phyloP scores from a whole-genome alignment of 2,888 invertebrate genomes.

The Eurytoma adleriae region DNA sequence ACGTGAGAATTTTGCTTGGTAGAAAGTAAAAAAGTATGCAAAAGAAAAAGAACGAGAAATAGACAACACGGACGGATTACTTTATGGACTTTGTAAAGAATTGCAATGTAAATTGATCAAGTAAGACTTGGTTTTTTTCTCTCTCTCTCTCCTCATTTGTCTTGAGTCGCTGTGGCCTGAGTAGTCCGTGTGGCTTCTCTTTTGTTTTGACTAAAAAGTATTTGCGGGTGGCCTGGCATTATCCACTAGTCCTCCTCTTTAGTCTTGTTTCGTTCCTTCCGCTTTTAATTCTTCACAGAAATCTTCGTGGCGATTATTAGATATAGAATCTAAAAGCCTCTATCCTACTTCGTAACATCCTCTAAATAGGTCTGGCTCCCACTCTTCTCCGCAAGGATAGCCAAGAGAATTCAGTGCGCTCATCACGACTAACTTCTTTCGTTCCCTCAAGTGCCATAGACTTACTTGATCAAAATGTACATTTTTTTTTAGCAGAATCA shows the following conservation, averaged over 20 bases:
- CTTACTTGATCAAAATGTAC: slow-evolving; percentile 76
- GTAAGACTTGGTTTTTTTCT: slow-evolving; percentile 72
- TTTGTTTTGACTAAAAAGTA: not conserved
- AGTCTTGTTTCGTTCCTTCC: slow-evolving; percentile 4
- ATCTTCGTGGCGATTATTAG: slow-evolving; percentile 35
- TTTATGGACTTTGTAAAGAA: slow-evolving; percentile 36
- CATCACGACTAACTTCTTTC: too few species aligned
- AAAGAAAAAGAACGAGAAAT: slow-evolving; percentile 60
- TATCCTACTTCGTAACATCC: slow-evolving; percentile 1
- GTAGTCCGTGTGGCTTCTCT: not conserved
- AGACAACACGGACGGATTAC: slow-evolving; percentile 43
- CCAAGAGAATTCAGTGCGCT: slow-evolving; percentile 6
- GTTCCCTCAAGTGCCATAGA: slow-evolving; percentile 66
- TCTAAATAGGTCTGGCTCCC: slow-evolving; percentile 45
- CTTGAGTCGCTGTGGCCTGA: slow-evolving; percentile 26
- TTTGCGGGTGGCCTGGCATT: not conserved
- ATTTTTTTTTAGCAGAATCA: slow-evolving; percentile 64
- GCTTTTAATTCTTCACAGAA: slow-evolving; percentile 14
- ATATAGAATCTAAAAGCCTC: not conserved
- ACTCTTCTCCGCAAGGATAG: slow-evolving; percentile 34
- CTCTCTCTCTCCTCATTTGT: slow-evolving; percentile 27
- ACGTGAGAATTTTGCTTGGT: slow-evolving; percentile 62
- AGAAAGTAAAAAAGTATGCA: slow-evolving; percentile 61
- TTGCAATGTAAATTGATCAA: slow-evolving; percentile 75
- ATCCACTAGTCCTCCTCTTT: slow-evolving; percentile 34